Conservation (phyloP, 2,113 vertebrate species). For the Microtus montanus region DNA sequence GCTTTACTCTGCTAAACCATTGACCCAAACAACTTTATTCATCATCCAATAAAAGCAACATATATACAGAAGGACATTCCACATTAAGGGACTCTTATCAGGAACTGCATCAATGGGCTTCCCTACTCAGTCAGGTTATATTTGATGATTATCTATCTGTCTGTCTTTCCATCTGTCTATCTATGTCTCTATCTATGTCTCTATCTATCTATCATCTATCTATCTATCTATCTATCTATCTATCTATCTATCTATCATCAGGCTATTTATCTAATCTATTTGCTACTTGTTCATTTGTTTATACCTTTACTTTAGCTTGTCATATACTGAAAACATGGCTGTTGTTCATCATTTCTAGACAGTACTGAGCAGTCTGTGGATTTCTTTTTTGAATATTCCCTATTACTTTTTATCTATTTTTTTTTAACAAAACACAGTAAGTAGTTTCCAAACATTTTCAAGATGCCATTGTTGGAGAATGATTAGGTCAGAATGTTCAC, state of each 20-base stretch:
- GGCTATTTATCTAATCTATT: background rate
- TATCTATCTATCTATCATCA: no score
- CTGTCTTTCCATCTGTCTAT: background rate
- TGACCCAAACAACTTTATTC: no score
- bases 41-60: no score
- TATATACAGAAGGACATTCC: no score
- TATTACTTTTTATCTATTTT: conserved; percentile 38
- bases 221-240: no score
- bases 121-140: background rate
- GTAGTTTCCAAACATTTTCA: background rate
- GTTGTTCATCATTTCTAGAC: background rate
- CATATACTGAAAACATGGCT: background rate
- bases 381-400: background rate
- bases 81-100: background rate
- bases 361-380: background rate
- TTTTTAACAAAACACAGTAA: background rate
- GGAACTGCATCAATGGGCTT: background rate
- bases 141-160: background rate
- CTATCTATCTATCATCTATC: no score
- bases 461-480: background rate
- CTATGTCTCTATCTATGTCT: no score
- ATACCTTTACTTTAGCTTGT: background rate
- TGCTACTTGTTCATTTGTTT: background rate
- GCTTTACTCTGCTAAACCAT: no score
- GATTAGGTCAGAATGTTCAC: conserved; percentile 13